These are phyloP conservation scores for Trilocha varians DNA, from an alignment of 2,888 invertebrate genomes.

Conservation along the genomic window DNA sequence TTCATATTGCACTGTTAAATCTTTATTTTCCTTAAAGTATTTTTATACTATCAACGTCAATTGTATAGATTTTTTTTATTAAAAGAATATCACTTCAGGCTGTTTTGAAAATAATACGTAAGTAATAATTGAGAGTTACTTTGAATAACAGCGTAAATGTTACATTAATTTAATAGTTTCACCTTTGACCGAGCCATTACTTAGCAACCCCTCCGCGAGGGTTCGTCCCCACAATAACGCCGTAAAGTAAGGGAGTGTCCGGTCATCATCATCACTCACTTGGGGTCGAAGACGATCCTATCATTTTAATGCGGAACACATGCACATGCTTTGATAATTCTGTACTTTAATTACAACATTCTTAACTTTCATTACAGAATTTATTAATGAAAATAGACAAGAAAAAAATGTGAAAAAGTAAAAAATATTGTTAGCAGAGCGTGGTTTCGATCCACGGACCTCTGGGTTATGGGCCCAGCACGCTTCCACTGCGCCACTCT, in stretches of 20 bases:
- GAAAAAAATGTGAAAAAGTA: neutral
- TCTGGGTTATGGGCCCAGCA: conserved; percentile 91
- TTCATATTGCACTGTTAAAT: no score
- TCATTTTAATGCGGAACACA: conserved; percentile 29
- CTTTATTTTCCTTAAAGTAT: no score
- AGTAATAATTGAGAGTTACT: no score
- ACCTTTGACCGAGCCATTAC: conserved; percentile 34
- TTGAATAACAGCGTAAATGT: conserved; percentile 1
- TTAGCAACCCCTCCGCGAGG: conserved; percentile 38
- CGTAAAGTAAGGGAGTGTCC: conserved; percentile 49
- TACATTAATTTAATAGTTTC: conserved; percentile 21
- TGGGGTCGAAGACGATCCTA: conserved; percentile 37
- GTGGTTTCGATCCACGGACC: conserved; percentile 92
- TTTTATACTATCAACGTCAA: no score
- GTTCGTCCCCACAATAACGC: conserved; percentile 43
- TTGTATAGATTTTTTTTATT: no score
- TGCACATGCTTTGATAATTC: neutral
- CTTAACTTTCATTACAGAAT: no score
- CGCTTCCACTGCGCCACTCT: conserved; percentile 89
- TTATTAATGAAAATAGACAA: neutral
- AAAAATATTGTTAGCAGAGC: conserved; percentile 72
- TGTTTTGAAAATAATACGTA: no score
- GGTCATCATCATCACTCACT: conserved; percentile 49
- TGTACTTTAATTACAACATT: no score
- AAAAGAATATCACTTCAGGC: no score